Evolutionary conservation across 2,113 vertebrate species (phyloP).

Genomic region (Pontoporia blainvillei): DNA sequence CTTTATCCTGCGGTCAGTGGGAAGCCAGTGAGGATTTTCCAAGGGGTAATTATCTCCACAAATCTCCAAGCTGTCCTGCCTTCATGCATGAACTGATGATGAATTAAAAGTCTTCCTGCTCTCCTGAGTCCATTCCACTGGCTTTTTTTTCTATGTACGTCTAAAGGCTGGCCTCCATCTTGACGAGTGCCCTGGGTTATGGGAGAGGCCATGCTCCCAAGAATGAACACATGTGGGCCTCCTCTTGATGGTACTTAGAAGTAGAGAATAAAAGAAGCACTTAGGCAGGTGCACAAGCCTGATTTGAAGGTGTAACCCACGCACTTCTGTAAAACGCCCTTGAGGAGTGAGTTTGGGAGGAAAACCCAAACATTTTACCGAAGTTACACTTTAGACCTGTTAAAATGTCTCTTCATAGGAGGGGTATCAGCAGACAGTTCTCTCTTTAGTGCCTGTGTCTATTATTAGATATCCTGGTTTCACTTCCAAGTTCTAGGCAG

Average conservation of each 20-base stretch:
- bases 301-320: not conserved
- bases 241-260: not conserved
- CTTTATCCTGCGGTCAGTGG: not conserved
- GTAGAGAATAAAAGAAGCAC: not conserved
- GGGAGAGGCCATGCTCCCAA: not conserved
- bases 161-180: not conserved
- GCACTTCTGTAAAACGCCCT: not conserved
- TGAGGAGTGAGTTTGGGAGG: not conserved
- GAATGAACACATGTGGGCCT: not conserved
- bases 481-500: slow-evolving; percentile 26
- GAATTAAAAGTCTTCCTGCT: not conserved
- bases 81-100: not conserved
- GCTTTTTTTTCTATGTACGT: not conserved
- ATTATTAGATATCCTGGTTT: slow-evolving; percentile 46
- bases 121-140: not conserved
- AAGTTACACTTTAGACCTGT: not conserved
- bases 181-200: not conserved
- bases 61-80: not conserved
- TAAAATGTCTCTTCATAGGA: not conserved
- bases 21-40: not conserved
- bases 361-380: not conserved
- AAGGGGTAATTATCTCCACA: not conserved
- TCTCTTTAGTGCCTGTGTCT: not conserved
- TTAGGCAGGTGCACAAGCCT: not conserved
- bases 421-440: not conserved